Evolutionary conservation across 2,888 invertebrate genomes (phyloP).

Genomic region (Hemicrepidius hirtus): DNA sequence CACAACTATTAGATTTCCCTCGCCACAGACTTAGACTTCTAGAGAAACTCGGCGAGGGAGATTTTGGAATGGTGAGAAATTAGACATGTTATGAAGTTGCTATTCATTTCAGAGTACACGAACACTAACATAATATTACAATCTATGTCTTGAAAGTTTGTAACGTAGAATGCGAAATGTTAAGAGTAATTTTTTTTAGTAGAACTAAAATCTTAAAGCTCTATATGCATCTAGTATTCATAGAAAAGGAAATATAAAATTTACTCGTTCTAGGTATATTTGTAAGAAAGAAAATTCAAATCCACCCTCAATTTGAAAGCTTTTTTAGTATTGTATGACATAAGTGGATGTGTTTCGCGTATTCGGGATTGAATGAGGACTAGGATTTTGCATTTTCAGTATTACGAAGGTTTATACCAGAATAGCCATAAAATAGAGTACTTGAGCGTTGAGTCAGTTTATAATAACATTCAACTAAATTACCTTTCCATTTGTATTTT

Average conservation of each 20-base stretch:
- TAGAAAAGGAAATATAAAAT: background rate
- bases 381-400: conserved; percentile 30
- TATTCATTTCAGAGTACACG: background rate
- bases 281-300: conserved; percentile 14
- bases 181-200: background rate
- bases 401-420: conserved; percentile 9
- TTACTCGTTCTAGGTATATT: background rate
- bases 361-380: conserved; percentile 16
- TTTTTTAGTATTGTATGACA: conserved; percentile 23
- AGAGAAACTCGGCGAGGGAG: conserved; percentile 91
- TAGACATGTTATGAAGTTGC: conserved; percentile 18
- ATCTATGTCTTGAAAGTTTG: too few species aligned
- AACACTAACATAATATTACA: background rate
- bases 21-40: conserved; percentile 88
- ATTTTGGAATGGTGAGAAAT: conserved; percentile 87
- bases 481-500: conserved; percentile 6
- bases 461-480: background rate
- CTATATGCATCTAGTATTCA: too few species aligned
- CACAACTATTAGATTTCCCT: conserved; percentile 86
- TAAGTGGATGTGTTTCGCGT: conserved; percentile 28
- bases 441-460: conserved; percentile 7
- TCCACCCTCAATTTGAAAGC: conserved; percentile 27
- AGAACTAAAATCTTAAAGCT: background rate
- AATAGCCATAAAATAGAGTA: conserved; percentile 17
- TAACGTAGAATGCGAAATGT: too few species aligned